Base-by-base conservation (phyloP, 2,113 vertebrate genomes). In the Nicator chloris region DNA sequence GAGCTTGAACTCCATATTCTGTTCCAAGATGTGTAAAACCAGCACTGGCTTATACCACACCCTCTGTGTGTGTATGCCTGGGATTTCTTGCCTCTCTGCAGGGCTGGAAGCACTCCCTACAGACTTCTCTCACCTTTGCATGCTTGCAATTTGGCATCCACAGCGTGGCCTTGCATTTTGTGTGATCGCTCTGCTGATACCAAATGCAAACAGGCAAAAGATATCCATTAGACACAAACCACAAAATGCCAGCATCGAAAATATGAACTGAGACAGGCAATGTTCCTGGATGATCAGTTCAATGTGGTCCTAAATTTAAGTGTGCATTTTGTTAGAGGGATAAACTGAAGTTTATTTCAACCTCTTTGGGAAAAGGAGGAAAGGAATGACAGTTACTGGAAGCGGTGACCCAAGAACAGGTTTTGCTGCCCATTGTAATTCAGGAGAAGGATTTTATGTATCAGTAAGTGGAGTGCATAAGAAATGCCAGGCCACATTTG, bases 401-500 rank as follows among this genome's bases (percentile, higher is more conserved):
- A 88, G 59, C 11, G 4, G 50, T 87, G 91, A 92, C 83, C 61
- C 70, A 69, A 70, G 90, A 30, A 65, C 86, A 91, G 88, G 50
- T 69, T 92, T 89, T 82, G 54, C 35, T 86, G 66, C 60, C 50
- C 50, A 14, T 63, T 94, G 57, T 84, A 57, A 92, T 95, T 93
- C 86, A 88, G 84, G 68, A 87, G 83, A 72, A 77, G 70, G 51
- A n/a, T 93, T 96, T 93, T 95, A 87, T 96, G 14, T 93, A 73
- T 82, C 84, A 71, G 88, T 86, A 56, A 91, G 84, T 16, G 2
- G 78, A 87, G 44, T 59, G 68, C n/a, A 42, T 88, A 88, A 64
- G 80, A 93, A 77, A 92, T 86, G 78, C 50, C 4, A 15, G n/a
- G 39, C 76, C 5, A 4, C 49, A 68, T 88, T 92, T 90, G 28